Conservation (phyloP, 2,797 vertebrate species). For the Lepidocolaptes lacrymiger region DNA sequence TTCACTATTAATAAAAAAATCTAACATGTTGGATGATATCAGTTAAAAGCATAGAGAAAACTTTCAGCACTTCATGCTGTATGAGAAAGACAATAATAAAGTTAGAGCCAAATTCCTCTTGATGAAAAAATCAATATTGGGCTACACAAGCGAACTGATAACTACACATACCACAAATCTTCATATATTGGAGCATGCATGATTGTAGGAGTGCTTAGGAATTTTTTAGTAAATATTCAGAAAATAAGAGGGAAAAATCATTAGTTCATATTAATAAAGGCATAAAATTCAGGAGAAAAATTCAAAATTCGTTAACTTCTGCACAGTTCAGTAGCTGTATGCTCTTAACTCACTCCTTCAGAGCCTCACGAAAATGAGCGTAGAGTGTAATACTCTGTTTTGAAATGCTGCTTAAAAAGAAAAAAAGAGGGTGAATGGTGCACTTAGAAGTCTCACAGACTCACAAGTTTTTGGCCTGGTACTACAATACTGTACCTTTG, state of each 20-base stretch:
- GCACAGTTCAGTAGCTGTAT: neutral
- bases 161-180: neutral
- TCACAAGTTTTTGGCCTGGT: neutral
- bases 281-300: neutral
- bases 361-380: neutral
- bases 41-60: neutral
- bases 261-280: neutral
- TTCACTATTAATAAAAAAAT: neutral
- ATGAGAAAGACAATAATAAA: neutral
- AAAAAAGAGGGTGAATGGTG: neutral
- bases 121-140: neutral
- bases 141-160: neutral
- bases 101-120: neutral
- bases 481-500: neutral
- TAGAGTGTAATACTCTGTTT: neutral
- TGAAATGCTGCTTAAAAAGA: neutral
- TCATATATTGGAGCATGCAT: neutral
- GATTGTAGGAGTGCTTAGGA: neutral
- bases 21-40: neutral
- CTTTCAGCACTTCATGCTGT: neutral
- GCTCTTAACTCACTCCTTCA: neutral
- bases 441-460: neutral
- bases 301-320: neutral
- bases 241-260: neutral
- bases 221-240: neutral